Base-by-base conservation (phyloP, 2,888 invertebrate species). In the Volucella bombylans region DNA sequence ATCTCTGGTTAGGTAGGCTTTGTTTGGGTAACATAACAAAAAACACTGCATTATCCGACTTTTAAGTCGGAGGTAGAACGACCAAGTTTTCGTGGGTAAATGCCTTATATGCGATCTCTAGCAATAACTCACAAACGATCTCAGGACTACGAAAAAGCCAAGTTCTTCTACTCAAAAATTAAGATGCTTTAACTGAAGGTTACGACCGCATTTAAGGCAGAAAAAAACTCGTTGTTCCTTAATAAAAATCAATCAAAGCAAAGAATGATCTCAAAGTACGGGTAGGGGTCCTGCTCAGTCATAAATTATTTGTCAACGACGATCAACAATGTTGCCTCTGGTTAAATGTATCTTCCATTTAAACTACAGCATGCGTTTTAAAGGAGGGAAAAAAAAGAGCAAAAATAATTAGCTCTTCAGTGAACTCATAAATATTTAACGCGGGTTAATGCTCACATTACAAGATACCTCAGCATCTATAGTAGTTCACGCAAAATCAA, bases 391-490 rank as follows among this genome's bases (percentile, higher is more conserved):
- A 12, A 38, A 41, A 14, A 59, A 41, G n/a, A 61, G 43, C 65
- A 67, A 57, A 85, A 80, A 85, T 85, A 85, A 85, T 85, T 85
- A 85, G 80, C 83, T 80, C 80, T 85, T 76, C 76, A 31, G 18
- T 76, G 83, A 85, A 80, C 83, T 85, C 80, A 85, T 85, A 85
- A 85, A 85, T 85, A 85, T 85, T 85, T 80, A 85, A 72, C 74
- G 55, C 83, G 72, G 83, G 80, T 80, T 76, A 80, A 67, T 85
- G 83, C 76, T 85, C 74, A 80, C 74, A 80, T 80, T 80, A 80
- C 76, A 80, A 79, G 80, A 80, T 80, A 76, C 71, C 76, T 47
- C 76, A 57, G 57, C 47, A 57, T 77, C 77, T 54, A 64, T 76
- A 43, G 83, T 76, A 76, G 80, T 85, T 76, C 83, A 85, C 80